Conservation (phyloP, 2,113 vertebrate species). For the Paramisgurnus dabryanus region DNA sequence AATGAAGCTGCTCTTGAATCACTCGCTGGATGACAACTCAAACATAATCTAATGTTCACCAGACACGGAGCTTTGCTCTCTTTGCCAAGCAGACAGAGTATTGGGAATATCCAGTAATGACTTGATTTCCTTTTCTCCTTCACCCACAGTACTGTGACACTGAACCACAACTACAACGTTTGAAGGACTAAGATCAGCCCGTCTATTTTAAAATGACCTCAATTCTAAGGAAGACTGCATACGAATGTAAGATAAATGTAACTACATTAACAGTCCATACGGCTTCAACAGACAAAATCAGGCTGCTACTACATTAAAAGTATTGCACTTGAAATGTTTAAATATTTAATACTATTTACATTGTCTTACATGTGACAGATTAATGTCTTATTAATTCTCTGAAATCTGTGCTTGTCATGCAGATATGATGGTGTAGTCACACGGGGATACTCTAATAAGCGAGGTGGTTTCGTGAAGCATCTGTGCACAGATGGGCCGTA, state of each 20-base stretch:
- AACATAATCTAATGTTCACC: conserved; percentile 12
- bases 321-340: too few relatives aligned
- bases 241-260: conserved; percentile 49
- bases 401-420: conserved; percentile 64
- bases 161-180: conserved; percentile 70
- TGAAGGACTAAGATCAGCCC: conserved; percentile 58
- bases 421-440: conserved; percentile 62
- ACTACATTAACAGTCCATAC: conserved; percentile 57
- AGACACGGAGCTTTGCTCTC: not conserved
- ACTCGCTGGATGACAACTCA: conserved; percentile 19
- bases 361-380: conserved; percentile 65
- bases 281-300: not conserved
- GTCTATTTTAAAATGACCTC: conserved; percentile 74
- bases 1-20: conserved; percentile 27
- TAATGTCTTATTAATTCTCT: conserved; percentile 71
- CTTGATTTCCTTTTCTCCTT: conserved; percentile 49
- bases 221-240: conserved; percentile 67
- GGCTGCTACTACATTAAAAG: too few relatives aligned
- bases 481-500: conserved; percentile 68
- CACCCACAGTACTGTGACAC: conserved; percentile 63
- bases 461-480: conserved; percentile 63
- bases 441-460: conserved; percentile 63
- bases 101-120: conserved; percentile 47
- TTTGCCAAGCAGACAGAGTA: conserved; percentile 32
- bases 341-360: conserved; percentile 51